A percentile compares a stretch with the other conserved stretches of the same genome.
phyloP scores from a whole-genome alignment of 2,113 vertebrate genomes.

The Chrysochloris asiatica region DNA sequence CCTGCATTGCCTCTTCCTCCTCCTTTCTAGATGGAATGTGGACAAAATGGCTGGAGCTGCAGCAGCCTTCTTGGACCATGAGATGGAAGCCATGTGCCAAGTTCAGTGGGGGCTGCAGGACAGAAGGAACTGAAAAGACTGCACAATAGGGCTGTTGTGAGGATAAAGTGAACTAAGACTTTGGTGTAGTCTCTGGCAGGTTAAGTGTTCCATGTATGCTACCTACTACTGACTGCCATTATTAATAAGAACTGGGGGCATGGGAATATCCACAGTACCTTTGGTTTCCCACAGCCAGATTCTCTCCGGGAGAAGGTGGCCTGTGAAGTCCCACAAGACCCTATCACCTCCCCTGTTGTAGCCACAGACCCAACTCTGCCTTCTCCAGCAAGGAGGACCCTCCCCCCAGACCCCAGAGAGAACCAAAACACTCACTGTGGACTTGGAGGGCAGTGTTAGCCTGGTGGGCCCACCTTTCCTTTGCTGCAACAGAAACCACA shows the following conservation, averaged over 20 bases:
- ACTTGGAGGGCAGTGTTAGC: constrained; percentile 98
- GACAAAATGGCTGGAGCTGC: neutral
- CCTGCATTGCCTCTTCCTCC: neutral
- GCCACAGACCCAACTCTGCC: neutral
- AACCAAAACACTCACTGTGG: constrained; percentile 91
- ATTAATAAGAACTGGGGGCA: neutral
- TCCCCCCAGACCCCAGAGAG: neutral
- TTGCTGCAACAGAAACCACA: constrained; percentile 88
- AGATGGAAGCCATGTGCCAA: neutral
- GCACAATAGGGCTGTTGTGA: neutral
- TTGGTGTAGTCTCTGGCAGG: rapidly evolving
- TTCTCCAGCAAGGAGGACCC: neutral
- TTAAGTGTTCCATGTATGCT: rapidly evolving
- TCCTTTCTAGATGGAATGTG: neutral
- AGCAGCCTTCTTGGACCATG: neutral
- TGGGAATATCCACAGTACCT: neutral
- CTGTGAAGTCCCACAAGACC: neutral
- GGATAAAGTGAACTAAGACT: neutral
- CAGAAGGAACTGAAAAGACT: too few relatives aligned
- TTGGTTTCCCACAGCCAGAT: neutral
- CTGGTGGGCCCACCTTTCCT: constrained; percentile 98
- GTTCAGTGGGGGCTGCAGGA: neutral
- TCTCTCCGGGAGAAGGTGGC: neutral
- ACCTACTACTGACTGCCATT: neutral
- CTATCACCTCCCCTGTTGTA: too few relatives aligned